phyloP scores from a whole-genome alignment of 30 jellyfish, hydroid and myxozoan species.

The Sanderia malayensis region DNA sequence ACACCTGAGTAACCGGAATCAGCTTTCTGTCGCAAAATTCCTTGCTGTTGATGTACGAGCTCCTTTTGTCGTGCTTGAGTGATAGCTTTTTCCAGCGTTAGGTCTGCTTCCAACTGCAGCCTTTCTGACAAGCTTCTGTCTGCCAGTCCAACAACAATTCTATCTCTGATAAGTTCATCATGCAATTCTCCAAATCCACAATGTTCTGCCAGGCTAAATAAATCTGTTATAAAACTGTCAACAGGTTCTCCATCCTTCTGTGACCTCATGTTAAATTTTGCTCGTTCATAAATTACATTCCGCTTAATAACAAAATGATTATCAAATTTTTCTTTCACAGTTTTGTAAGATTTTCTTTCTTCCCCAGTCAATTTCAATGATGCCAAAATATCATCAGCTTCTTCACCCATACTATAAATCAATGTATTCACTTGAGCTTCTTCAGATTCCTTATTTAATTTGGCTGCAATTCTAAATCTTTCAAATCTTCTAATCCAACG shows the following conservation, averaged over 20 bases:
- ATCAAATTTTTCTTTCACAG: conserved; percentile 21
- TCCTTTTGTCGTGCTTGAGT: conserved; percentile 33
- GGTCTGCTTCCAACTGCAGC: conserved; percentile 38
- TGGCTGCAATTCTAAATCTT: conserved; percentile 17
- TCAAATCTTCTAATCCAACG: conserved; percentile 25
- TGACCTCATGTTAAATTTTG: conserved; percentile 12
- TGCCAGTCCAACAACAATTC: conserved; percentile 39
- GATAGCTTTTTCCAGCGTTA: conserved; percentile 30
- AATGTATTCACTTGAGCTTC: conserved; percentile 6
- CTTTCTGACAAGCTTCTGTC: conserved; percentile 31
- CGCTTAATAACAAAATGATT: conserved; percentile 14
- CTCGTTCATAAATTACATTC: conserved; percentile 27
- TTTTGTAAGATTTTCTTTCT: conserved; percentile 3
- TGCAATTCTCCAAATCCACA: conserved; percentile 20
- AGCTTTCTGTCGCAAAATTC: conserved; percentile 4
- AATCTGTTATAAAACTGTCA: conserved; percentile 31
- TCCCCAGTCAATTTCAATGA: conserved; percentile 13
- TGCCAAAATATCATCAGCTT: conserved; percentile 14
- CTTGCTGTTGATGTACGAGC: conserved; percentile 33
- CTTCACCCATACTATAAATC: neutral
- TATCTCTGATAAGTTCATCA: conserved; percentile 39
- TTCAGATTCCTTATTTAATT: neutral
- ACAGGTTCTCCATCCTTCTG: conserved; percentile 33
- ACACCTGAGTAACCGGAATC: neutral
- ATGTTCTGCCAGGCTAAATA: conserved; percentile 25